A percentile compares a stretch with the other conserved stretches of the same genome.
Evolutionary conservation across 2,888 invertebrate genomes (phyloP).

Genomic region (Caenorhabditis zanzibari): DNA sequence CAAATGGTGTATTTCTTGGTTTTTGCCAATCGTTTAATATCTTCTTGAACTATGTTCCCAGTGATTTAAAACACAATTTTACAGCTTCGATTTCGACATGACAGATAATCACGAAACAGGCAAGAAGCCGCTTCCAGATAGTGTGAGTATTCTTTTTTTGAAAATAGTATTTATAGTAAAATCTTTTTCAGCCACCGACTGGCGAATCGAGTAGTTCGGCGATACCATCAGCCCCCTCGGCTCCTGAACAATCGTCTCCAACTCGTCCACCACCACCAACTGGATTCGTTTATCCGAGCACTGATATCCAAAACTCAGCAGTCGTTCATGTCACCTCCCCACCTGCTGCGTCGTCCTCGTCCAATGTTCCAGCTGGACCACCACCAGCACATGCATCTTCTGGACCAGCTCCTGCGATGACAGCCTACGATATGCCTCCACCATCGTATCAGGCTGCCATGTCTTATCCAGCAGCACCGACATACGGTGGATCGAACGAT

Average conservation of each 20-base stretch:
- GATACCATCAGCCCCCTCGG: constrained; percentile 38
- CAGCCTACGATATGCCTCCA: constrained; percentile 58
- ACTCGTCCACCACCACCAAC: constrained; percentile 60
- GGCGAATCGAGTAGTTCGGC: constrained; percentile 40
- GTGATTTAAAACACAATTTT: too few relatives aligned
- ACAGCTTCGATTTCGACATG: constrained; percentile 15
- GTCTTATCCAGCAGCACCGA: constrained; percentile 68
- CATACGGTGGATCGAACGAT: constrained; percentile 61
- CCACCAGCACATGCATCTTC: constrained; percentile 54
- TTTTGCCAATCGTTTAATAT: background rate
- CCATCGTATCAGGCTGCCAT: constrained; percentile 69
- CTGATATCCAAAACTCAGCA: constrained; percentile 37
- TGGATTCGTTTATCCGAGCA: constrained; percentile 49
- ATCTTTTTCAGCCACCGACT: constrained; percentile 28
- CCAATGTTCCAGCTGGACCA: constrained; percentile 34
- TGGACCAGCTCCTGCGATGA: constrained; percentile 51
- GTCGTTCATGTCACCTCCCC: constrained; percentile 20
- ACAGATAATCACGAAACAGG: constrained; percentile 20
- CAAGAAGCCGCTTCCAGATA: constrained; percentile 46
- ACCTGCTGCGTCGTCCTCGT: background rate
- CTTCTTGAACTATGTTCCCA: too few relatives aligned
- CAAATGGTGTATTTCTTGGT: background rate
- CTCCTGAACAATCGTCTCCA: constrained; percentile 45
- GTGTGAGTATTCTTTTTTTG: constrained; percentile 12
- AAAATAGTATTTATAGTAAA: background rate